Percentiles rank a stretch among this genome's conserved stretches.
Conservation (phyloP, 2,888 invertebrate genomes). For the Chloromyia formosa region DNA sequence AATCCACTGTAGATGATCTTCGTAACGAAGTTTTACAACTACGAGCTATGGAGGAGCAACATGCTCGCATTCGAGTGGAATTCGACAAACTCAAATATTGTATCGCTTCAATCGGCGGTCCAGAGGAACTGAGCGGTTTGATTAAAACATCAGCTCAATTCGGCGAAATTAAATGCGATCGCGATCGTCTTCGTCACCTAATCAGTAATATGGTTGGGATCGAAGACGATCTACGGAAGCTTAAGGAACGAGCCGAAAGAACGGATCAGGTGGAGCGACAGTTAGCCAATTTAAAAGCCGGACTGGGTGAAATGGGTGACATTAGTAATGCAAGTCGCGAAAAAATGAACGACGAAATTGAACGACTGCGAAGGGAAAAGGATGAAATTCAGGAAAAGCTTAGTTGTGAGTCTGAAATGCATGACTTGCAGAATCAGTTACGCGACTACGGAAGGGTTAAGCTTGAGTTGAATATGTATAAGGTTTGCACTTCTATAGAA, state of each 20-base stretch:
- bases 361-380: constrained; percentile 16
- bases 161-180: constrained; percentile 21
- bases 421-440: not conserved
- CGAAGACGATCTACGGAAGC: constrained; percentile 43
- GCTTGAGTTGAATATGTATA: constrained; percentile 31
- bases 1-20: constrained; percentile 35
- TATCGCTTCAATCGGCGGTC: not conserved
- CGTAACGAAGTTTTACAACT: constrained; percentile 38
- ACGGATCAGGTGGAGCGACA: constrained; percentile 45
- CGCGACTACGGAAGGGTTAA: constrained; percentile 17
- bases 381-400: constrained; percentile 8
- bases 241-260: constrained; percentile 43
- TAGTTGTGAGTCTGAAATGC: not conserved
- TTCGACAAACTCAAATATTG: constrained; percentile 24
- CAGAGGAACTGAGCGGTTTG: constrained; percentile 15
- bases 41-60: constrained; percentile 36
- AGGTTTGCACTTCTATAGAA: constrained; percentile 16
- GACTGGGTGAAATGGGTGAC: too few species aligned
- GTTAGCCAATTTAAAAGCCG: constrained; percentile 2
- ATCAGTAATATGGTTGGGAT: constrained; percentile 44
- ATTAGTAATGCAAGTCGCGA: not conserved
- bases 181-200: constrained; percentile 43
- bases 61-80: constrained; percentile 17
- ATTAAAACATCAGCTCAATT: not conserved
- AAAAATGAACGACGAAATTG: constrained; percentile 17